Conservation (phyloP, 2,888 invertebrate genomes). For the Parnassius glacialis region DNA sequence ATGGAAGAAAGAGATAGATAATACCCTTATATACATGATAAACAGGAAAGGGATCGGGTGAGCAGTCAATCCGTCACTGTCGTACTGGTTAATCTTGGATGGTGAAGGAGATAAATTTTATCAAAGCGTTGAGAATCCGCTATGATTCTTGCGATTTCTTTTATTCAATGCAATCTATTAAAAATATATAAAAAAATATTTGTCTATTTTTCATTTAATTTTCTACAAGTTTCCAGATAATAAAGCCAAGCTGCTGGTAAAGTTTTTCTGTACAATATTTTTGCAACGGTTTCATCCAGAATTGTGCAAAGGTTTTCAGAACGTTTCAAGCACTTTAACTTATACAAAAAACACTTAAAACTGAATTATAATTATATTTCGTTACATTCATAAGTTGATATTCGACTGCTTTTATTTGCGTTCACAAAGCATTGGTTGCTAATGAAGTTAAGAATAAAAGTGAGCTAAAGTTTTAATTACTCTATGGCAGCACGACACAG, state of each 20-base stretch:
- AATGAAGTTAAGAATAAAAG: conserved; percentile 26
- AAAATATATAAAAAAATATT: no score
- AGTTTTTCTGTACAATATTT: no score
- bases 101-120: conserved; percentile 70
- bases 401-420: conserved; percentile 13
- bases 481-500: conserved; percentile 25
- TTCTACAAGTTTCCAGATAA: no score
- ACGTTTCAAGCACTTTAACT: no score
- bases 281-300: no score
- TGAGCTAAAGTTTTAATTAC: conserved; percentile 27
- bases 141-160: conserved; percentile 64
- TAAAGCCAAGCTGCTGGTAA: no score
- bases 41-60: conserved; percentile 45
- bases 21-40: conserved; percentile 33
- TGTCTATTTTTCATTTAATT: no score
- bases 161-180: not conserved
- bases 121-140: conserved; percentile 49
- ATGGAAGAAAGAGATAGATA: conserved; percentile 42
- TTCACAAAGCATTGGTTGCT: conserved; percentile 18
- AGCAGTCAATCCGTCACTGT: conserved; percentile 76
- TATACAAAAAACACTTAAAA: no score
- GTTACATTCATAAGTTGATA: no score
- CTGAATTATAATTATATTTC: no score
- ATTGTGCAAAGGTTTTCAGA: no score
- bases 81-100: conserved; percentile 73